These are phyloP conservation scores for Carabus problematicus DNA, from an alignment of 2,888 invertebrate genomes.

Conservation along the genomic window DNA sequence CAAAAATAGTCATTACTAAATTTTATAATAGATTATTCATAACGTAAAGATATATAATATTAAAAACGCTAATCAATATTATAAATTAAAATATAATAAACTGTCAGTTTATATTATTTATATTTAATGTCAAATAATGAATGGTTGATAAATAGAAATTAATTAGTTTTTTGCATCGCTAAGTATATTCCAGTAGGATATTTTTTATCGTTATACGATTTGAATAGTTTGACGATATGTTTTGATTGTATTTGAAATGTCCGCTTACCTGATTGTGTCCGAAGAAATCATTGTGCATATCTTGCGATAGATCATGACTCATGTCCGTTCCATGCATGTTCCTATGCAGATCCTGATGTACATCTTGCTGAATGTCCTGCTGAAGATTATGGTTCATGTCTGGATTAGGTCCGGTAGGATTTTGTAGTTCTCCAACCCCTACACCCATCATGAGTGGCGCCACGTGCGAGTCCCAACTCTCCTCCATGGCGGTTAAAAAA, in stretches of 20 bases:
- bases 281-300: constrained; percentile 52
- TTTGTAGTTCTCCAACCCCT: constrained; percentile 54
- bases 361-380: constrained; percentile 52
- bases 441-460: constrained; percentile 60
- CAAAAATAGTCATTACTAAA: neutral
- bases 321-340: constrained; percentile 48
- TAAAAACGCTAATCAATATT: neutral
- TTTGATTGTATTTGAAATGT: no score
- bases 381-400: constrained; percentile 49
- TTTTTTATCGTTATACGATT: no score
- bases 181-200: no score
- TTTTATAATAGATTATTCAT: neutral
- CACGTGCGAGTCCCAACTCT: constrained; percentile 59
- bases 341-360: constrained; percentile 51
- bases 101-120: neutral
- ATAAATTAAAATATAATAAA: neutral
- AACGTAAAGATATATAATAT: neutral
- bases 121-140: no score
- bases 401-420: constrained; percentile 48
- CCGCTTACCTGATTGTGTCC: constrained; percentile 53
- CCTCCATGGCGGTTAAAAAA: constrained; percentile 53
- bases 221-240: no score
- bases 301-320: constrained; percentile 49
- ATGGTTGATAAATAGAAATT: neutral
- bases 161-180: neutral